Evolutionary conservation across 2,888 invertebrate genomes (phyloP).

Genomic region (Trachelus iudaicus): DNA sequence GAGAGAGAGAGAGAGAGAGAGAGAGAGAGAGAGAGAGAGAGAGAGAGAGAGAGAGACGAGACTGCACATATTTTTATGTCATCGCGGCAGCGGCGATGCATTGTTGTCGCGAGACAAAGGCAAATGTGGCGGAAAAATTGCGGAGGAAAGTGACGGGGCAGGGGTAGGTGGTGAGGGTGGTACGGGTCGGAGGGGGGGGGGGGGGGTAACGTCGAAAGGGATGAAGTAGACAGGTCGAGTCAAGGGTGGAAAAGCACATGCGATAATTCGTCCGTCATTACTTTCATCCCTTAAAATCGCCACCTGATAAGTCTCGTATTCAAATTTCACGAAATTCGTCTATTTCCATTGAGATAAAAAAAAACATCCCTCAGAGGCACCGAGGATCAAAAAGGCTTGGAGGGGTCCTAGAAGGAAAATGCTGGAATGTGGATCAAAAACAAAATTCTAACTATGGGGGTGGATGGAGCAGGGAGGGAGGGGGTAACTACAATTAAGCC

Average conservation of each 20-base stretch:
- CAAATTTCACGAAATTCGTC: background rate
- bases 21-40: slow-evolving; percentile 8
- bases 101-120: slow-evolving; percentile 67
- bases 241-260: background rate
- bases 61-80: slow-evolving; percentile 63
- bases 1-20: background rate
- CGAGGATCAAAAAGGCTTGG: slow-evolving; percentile 23
- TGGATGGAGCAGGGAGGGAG: background rate
- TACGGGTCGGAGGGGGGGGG: no score
- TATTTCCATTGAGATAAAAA: background rate
- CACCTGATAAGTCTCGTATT: no score
- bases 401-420: background rate
- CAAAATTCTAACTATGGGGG: background rate
- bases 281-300: background rate
- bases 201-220: background rate
- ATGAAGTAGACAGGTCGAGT: background rate
- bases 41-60: slow-evolving; percentile 22
- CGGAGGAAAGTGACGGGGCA: slow-evolving; percentile 47
- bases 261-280: background rate
- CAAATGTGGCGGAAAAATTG: slow-evolving; percentile 63
- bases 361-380: background rate
- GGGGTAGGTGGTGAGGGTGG: slow-evolving; percentile 7
- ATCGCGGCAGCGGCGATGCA: slow-evolving; percentile 58
- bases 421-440: background rate
- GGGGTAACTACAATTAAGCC: slow-evolving; percentile 62